Conservation (phyloP, 2,113 vertebrate genomes). For the Sigmodon hispidus region DNA sequence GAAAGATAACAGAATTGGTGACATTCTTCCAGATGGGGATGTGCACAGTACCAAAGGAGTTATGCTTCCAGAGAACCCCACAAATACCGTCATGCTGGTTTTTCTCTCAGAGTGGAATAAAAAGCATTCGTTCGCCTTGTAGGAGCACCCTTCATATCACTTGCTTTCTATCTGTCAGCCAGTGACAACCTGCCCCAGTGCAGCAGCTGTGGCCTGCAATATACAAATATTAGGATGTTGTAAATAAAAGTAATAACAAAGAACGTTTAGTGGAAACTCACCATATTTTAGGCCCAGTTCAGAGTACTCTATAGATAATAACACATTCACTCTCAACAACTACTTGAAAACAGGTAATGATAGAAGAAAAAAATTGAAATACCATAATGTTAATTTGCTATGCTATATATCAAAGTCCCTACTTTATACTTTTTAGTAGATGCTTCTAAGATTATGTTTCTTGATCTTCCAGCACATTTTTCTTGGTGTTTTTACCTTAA, state of each 20-base stretch:
- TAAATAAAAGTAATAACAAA: not conserved
- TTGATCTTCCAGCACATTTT: conserved; percentile 18
- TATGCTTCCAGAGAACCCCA: not conserved
- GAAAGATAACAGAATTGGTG: not conserved
- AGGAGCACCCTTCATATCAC: not conserved
- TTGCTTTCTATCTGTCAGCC: not conserved
- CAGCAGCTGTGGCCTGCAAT: not conserved
- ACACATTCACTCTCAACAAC: not conserved
- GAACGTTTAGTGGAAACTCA: not conserved
- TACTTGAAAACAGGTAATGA: conserved; percentile 18
- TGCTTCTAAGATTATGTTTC: not conserved
- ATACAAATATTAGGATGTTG: not conserved
- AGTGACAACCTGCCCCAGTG: not conserved
- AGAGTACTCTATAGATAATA: conserved; percentile 25
- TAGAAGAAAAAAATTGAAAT: not conserved
- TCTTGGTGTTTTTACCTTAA: conserved; percentile 32
- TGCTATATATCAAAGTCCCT: not conserved
- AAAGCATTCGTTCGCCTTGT: not conserved
- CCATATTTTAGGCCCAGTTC: not conserved
- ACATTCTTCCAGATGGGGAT: not conserved
- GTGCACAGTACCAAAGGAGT: not conserved
- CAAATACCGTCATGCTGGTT: not conserved
- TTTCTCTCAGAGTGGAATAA: not conserved
- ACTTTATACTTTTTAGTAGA: not conserved
- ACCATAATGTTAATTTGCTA: conserved; percentile 4